Percentiles rank a stretch among this genome's conserved stretches.
Conservation (phyloP, 2,113 vertebrate genomes). For the Lanius ludovicianus region DNA sequence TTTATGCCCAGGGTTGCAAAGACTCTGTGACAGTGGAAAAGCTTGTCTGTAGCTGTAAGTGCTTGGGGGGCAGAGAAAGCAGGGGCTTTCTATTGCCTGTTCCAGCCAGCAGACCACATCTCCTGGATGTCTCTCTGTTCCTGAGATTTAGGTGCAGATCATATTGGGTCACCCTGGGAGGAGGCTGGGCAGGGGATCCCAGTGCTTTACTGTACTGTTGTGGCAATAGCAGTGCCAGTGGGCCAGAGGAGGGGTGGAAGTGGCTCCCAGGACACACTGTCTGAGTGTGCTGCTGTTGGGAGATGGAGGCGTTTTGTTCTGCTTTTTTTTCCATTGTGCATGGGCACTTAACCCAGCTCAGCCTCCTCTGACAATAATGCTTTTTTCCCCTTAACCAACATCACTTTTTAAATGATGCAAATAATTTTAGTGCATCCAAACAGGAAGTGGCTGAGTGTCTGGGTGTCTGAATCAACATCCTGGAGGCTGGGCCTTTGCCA, state of each 20-base stretch:
- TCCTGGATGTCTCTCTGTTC: background rate
- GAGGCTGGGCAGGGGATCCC: background rate
- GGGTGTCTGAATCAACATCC: conserved; percentile 67
- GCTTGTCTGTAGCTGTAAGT: background rate
- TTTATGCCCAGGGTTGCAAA: background rate
- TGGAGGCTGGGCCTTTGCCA: conserved; percentile 26
- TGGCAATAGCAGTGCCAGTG: background rate
- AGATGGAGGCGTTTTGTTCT: background rate
- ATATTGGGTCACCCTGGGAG: background rate
- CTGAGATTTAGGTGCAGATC: background rate
- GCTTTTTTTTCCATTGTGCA: conserved; percentile 26
- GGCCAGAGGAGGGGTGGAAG: background rate
- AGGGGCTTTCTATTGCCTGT: background rate
- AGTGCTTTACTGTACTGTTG: background rate
- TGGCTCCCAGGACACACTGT: background rate
- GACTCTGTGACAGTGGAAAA: background rate
- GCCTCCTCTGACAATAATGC: conserved; percentile 3
- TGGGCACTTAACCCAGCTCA: background rate
- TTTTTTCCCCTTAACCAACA: conserved; percentile 28
- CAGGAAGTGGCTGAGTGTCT: conserved; percentile 63
- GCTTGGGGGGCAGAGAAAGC: background rate
- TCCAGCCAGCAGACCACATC: background rate
- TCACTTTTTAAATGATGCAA: conserved; percentile 39
- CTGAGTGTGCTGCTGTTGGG: background rate
- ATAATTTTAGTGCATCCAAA: conserved; percentile 60